Conservation (phyloP, 2,888 invertebrate genomes). For the Aphrophora alni region DNA sequence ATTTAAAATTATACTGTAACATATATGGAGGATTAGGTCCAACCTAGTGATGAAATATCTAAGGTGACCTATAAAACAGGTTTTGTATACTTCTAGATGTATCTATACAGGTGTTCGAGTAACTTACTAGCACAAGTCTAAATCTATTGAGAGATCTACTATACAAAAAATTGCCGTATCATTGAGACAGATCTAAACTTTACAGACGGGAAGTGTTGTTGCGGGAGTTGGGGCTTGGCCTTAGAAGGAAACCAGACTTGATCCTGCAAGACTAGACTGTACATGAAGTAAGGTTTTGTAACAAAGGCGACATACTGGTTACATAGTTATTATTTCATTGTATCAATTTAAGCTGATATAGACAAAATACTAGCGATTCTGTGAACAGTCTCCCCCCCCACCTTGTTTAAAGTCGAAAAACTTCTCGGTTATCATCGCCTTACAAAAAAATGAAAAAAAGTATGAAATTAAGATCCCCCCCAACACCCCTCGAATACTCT, state of each 20-base stretch:
- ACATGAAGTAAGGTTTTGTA: no score
- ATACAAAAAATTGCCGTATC: neutral
- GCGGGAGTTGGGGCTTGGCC: neutral
- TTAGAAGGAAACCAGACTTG: neutral
- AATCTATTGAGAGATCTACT: neutral
- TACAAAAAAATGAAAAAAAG: no score
- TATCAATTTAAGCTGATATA: no score
- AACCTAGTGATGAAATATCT: neutral
- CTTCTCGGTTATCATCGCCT: no score
- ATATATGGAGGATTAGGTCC: neutral
- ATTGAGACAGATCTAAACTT: neutral
- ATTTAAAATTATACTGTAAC: neutral
- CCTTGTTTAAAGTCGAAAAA: no score
- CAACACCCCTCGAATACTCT: no score
- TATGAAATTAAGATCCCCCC: no score
- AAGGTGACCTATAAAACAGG: neutral
- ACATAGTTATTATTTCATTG: no score
- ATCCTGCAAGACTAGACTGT: neutral
- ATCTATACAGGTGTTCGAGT: neutral
- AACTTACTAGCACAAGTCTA: neutral
- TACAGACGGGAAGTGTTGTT: neutral
- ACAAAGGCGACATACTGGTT: no score
- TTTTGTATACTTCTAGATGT: neutral
- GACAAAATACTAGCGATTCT: no score
- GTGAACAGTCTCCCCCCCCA: no score